phyloP scores from a whole-genome alignment of 2,113 vertebrate species.

The Zeus faber region DNA sequence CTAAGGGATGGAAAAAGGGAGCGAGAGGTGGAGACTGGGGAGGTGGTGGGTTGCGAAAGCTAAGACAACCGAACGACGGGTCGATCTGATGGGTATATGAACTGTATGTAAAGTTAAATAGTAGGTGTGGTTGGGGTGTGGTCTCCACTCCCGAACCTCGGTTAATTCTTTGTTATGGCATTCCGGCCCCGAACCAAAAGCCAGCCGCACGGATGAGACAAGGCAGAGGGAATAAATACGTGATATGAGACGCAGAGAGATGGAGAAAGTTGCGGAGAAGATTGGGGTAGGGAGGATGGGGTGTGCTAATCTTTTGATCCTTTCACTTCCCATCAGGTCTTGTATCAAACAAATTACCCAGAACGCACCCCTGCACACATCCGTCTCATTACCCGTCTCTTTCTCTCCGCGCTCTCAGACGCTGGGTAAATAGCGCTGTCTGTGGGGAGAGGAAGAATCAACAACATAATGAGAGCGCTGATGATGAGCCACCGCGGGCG shows the following conservation, averaged over 20 bases:
- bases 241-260: no score
- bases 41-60: no score
- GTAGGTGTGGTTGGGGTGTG: no score
- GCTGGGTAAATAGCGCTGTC: conserved; percentile 61
- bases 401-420: conserved; percentile 44
- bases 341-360: conserved; percentile 64
- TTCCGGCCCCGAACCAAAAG: neutral
- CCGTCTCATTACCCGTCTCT: conserved; percentile 58
- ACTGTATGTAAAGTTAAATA: no score
- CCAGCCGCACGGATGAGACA: no score
- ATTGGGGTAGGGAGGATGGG: neutral
- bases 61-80: no score
- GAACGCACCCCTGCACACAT: conserved; percentile 61
- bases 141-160: no score
- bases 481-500: no score
- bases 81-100: no score
- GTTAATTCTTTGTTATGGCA: neutral
- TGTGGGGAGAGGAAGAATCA: conserved; percentile 60
- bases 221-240: neutral
- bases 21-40: no score
- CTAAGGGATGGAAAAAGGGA: no score
- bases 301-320: conserved; percentile 59
- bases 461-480: conserved; percentile 58
- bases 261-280: no score
- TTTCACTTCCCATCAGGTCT: conserved; percentile 60